Conservation (phyloP, 2,797 vertebrate genomes). For the Adelosebastes latens region DNA sequence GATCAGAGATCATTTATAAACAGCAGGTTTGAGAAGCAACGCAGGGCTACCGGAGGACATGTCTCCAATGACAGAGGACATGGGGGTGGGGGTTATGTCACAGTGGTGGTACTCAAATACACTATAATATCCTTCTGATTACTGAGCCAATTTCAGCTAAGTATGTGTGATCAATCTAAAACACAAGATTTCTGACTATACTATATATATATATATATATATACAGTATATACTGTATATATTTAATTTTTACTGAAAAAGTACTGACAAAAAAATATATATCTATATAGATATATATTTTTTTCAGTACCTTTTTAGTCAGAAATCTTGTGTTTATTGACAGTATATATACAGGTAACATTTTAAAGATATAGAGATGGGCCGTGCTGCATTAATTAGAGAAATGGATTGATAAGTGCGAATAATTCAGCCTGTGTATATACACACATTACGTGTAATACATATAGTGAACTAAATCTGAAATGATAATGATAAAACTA, state of each 20-base stretch:
- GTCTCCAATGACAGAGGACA: not conserved
- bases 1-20: not conserved
- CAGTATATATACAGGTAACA: not conserved
- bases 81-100: not conserved
- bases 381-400: not conserved
- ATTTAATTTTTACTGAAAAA: no score
- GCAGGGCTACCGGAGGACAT: no score
- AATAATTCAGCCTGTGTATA: not conserved
- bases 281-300: no score
- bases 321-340: not conserved
- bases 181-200: not conserved
- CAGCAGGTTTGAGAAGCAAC: not conserved
- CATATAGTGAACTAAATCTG: not conserved
- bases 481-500: not conserved
- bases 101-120: not conserved
- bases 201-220: no score
- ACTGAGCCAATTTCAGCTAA: not conserved
- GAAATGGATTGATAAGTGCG: not conserved
- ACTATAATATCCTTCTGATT: not conserved
- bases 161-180: not conserved
- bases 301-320: not conserved
- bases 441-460: not conserved
- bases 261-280: no score
- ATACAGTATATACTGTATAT: no score
- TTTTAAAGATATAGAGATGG: not conserved